Conservation (phyloP, 2,113 vertebrate genomes). For the Laticauda laticaudata region DNA sequence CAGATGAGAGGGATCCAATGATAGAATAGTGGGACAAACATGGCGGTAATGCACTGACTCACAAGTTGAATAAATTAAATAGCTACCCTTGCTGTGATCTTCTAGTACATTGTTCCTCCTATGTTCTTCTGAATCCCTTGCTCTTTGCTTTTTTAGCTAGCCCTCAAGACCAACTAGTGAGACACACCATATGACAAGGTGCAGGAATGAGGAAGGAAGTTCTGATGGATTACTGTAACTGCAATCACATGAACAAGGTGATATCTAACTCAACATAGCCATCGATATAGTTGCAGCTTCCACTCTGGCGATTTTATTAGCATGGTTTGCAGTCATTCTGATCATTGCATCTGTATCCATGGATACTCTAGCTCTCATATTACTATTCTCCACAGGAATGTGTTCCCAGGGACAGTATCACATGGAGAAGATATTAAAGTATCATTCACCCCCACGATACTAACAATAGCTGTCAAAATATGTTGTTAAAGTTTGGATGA, state of each 20-base stretch:
- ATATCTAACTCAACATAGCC: background rate
- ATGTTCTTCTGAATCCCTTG: background rate
- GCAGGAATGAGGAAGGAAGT: background rate
- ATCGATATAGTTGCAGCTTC: background rate
- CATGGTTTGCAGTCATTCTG: background rate
- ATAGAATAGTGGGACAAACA: background rate
- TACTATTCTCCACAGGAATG: background rate
- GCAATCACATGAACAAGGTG: background rate
- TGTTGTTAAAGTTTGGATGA: background rate
- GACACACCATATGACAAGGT: background rate
- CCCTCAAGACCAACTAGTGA: background rate
- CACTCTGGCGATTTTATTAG: background rate
- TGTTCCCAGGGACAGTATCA: background rate
- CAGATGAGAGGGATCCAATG: background rate
- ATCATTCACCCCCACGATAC: background rate
- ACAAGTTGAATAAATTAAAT: background rate
- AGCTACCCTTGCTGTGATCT: background rate
- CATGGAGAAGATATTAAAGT: background rate
- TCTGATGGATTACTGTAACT: background rate
- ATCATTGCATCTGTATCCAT: constrained; percentile 9
- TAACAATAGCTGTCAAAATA: background rate
- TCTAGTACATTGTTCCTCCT: background rate
- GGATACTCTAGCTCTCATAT: constrained; percentile 10
- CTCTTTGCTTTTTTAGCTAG: background rate
- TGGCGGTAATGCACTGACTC: background rate